Evolutionary conservation across 2,797 vertebrate genomes (phyloP).

Genomic region (Philypnodon macrostomus): DNA sequence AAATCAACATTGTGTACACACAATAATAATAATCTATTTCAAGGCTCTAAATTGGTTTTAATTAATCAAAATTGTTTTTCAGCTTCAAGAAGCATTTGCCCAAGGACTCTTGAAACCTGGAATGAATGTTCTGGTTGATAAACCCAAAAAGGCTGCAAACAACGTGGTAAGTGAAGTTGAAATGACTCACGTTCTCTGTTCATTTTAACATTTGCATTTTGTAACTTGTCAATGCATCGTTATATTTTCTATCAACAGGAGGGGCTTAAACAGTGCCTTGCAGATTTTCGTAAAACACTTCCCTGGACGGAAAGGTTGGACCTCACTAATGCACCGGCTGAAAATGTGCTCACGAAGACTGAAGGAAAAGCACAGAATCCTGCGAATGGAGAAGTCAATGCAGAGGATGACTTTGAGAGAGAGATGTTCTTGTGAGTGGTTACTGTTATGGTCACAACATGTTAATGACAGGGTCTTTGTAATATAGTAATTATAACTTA

Average conservation of each 20-base stretch:
- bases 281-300: slow-evolving; percentile 81
- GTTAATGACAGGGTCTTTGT: too few species aligned
- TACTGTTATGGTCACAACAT: too few species aligned
- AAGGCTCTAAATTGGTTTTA: too few species aligned
- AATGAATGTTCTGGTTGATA: slow-evolving; percentile 83
- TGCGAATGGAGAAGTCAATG: slow-evolving; percentile 68
- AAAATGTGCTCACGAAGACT: slow-evolving; percentile 52
- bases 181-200: not conserved
- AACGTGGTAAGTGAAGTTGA: slow-evolving; percentile 85
- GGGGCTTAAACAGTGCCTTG: slow-evolving; percentile 84
- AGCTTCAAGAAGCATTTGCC: slow-evolving; percentile 91
- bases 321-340: slow-evolving; percentile 76
- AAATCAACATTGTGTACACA: too few species aligned
- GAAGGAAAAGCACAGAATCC: slow-evolving; percentile 41
- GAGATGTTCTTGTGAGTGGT: slow-evolving; percentile 98
- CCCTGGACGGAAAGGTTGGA: slow-evolving; percentile 91
- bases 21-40: too few species aligned
- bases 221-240: not conserved
- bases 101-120: slow-evolving; percentile 88
- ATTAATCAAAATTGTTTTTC: slow-evolving; percentile 6
- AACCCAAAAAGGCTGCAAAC: slow-evolving; percentile 77
- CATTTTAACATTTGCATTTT: too few species aligned
- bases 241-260: slow-evolving; percentile 63
- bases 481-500: too few species aligned
- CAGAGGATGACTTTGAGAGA: slow-evolving; percentile 92